Percentiles rank a stretch among this genome's conserved stretches.
Conservation (phyloP, 1,140 invertebrate genomes). For the Microplitis mediator region DNA sequence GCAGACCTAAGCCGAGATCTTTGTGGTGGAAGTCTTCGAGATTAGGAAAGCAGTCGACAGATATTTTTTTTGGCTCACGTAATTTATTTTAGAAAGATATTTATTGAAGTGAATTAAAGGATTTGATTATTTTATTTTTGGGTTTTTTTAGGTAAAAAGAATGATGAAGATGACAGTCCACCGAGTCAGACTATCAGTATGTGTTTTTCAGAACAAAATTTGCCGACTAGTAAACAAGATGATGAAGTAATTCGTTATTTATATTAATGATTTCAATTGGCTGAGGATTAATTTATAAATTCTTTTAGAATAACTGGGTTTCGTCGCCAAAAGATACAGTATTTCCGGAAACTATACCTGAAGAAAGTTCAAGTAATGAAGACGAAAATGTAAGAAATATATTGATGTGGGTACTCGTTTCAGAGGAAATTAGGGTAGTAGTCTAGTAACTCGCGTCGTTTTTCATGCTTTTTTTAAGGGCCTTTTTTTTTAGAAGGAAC, state of each 20-base stretch:
- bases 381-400: conserved; percentile 83
- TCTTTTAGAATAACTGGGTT: conserved; percentile 69
- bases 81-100: conserved; percentile 23
- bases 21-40: conserved; percentile 67
- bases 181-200: conserved; percentile 67
- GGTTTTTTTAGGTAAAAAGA: conserved; percentile 17
- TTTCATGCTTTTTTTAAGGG: too few relatives aligned
- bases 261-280: conserved; percentile 5
- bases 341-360: conserved; percentile 89
- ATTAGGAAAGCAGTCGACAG: conserved; percentile 63
- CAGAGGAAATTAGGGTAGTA: too few relatives aligned
- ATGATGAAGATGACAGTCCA: conserved; percentile 65
- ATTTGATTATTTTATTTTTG: conserved; percentile 17
- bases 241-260: conserved; percentile 51
- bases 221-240: conserved; percentile 42
- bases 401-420: background rate
- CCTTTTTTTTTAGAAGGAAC: too few relatives aligned
- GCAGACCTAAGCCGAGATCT: conserved; percentile 79
- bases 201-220: conserved; percentile 63
- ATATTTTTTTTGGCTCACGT: conserved; percentile 82
- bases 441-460: too few relatives aligned
- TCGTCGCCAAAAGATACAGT: conserved; percentile 84
- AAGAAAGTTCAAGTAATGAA: conserved; percentile 88
- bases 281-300: conserved; percentile 26
- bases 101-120: background rate